These are phyloP conservation scores for sheep (Ovis aries) DNA, from an alignment of 2,113 vertebrate genomes.

Conservation along the genomic window DNA sequence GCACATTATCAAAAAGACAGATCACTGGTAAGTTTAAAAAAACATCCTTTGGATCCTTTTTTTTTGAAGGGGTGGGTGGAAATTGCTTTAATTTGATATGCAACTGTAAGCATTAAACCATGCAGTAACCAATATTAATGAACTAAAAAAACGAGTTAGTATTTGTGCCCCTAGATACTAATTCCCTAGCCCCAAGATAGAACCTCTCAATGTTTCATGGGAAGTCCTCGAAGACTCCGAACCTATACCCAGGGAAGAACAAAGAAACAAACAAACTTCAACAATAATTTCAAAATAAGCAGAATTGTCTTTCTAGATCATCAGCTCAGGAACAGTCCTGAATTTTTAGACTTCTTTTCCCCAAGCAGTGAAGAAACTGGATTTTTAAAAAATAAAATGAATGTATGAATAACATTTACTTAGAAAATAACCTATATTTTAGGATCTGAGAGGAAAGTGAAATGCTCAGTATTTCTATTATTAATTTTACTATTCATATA, in stretches of 20 bases:
- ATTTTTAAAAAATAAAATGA: not conserved
- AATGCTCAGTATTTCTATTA: not conserved
- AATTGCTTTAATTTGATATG: not conserved
- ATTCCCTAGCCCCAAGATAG: not conserved
- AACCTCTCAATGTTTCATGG: not conserved
- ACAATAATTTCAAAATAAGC: conserved; percentile 12
- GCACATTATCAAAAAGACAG: conserved; percentile 2
- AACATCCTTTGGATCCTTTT: not conserved
- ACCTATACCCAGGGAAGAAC: not conserved
- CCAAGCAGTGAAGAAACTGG: not conserved
- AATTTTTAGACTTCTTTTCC: not conserved
- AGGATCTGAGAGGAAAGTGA: not conserved
- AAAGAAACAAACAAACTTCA: not conserved
- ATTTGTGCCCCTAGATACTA: not conserved
- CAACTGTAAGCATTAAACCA: not conserved
- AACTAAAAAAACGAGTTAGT: not conserved
- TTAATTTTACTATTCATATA: not conserved
- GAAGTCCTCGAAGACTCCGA: not conserved
- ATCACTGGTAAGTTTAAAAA: not conserved
- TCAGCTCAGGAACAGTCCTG: not conserved
- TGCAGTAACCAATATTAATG: not conserved
- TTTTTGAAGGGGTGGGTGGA: not conserved
- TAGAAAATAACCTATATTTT: conserved; percentile 8
- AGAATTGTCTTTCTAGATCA: not conserved
- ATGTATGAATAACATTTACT: not conserved